Percentiles rank a stretch among this genome's conserved stretches.
These are phyloP conservation scores for Gallinago undulata DNA, from an alignment of 2,113 vertebrate species.

Conservation along the genomic window DNA sequence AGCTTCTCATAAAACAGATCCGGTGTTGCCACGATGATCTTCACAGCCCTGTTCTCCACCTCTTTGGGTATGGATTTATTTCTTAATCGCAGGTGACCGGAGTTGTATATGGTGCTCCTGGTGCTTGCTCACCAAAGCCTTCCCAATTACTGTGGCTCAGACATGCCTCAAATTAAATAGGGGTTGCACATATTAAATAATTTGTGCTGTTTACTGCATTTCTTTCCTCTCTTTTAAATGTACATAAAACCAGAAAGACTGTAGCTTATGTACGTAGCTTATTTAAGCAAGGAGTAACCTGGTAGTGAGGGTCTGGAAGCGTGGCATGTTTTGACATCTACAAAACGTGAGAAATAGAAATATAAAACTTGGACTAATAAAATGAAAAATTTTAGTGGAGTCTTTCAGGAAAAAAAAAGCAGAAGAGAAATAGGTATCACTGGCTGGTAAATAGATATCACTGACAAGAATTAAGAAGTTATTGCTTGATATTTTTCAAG, in stretches of 20 bases:
- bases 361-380: not conserved
- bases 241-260: not conserved
- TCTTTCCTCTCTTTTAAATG: not conserved
- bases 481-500: not conserved
- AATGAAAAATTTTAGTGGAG: not conserved
- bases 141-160: not conserved
- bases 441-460: not conserved
- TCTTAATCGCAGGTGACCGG: not conserved
- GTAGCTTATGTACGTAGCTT: not conserved
- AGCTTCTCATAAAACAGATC: not conserved
- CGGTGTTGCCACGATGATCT: not conserved
- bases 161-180: not conserved
- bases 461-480: not conserved
- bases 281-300: not conserved
- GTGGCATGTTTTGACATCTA: accelerated
- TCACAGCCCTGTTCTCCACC: not conserved
- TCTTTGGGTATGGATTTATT: not conserved
- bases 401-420: not conserved
- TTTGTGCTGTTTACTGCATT: not conserved
- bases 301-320: not conserved
- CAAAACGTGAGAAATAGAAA: not conserved
- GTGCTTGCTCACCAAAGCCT: accelerated
- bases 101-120: not conserved
- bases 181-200: not conserved
- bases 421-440: not conserved